Evolutionary conservation across 2,888 invertebrate species (phyloP), one percentile per base, ranked within the genome.

Genomic region (Oxycera nigricornis): DNA sequence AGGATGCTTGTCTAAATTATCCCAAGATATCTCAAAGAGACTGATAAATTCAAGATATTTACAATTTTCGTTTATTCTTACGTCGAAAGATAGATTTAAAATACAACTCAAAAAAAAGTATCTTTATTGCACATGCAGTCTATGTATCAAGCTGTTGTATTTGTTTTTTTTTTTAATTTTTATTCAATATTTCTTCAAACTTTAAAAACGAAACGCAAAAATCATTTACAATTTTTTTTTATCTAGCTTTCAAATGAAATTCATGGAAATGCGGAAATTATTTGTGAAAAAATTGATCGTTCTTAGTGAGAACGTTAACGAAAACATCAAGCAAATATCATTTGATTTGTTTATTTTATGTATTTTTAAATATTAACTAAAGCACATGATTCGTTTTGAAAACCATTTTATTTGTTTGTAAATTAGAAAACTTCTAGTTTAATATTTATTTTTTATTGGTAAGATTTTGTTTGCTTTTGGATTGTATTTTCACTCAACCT

Each of bases 61-160:
- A 30, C 30, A 59, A 59, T 14, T 11, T 46, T 14, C 17, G 17
- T 57, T 28, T n/a, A 11, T 57, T 57, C 57, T 22, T 28, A 11
- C 11, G 57, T 14, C 57, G 11, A 26, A 57, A 57, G 28, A 26
- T 14, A 57, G n/a, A 17, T 62, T 35, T 52, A 2, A 50, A 68
- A 31, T 30, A 50, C 50, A 50, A 67, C n/a, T 46, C 39, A 41
- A 70, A 70, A 55, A 11, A 31, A 30, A 24, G 24, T 20, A 7
- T 52, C 31, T 55, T 46, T 70, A 70, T 70, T 70, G 70, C 70
- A 70, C 70, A 55, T 70, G 70, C 52, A 70, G 52, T 70, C 52
- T 70, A 55, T 70, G 2, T 55, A 55, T 22, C 39, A n/a, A n/a
- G 39, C 39, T 39, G 39, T n/a, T n/a, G n/a, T n/a, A n/a, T n/a